Evolutionary conservation across 2,797 vertebrate species (phyloP), one percentile per base, ranked within the genome.

Genomic region (Sebastiscus tertius): DNA sequence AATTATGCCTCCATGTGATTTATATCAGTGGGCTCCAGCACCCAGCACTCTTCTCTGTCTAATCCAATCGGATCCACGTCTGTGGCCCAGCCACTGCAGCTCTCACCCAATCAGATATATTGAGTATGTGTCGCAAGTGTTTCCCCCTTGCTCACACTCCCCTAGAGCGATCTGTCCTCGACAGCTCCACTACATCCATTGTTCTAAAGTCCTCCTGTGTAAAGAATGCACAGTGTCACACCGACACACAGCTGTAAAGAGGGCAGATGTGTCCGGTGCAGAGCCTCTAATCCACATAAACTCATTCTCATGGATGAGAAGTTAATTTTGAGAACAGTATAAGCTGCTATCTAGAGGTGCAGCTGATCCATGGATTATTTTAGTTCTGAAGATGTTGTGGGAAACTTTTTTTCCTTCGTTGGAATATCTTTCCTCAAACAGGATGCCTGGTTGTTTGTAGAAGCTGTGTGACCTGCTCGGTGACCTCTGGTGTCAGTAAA

Each of bases 1-100:
- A 96, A 97, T 97, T 96, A 95, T 88, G 88, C 89, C 76, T 85
- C 81, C 79, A 74, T 92, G 87, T 91, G 95, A 95, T 94, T 92
- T 94, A 74, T 92, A 92, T 93, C 88, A 87, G 85, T 58, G 81
- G 63, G 59, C 69, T 85, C 68, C 88, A 80, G 73, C 80, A 81
- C 63, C 82, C 87, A 74, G 82, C 84, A 68, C 91, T 92, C 83
- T 84, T 59, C 86, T 67, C 84, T 78, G 77, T 75, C 86, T 94
- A 90, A 95, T 94, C 94, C 93, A 89, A 95, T 94, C 83, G 79
- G 83, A 94, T 93, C 88, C 70, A 89, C 80, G 63, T 89, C 91
- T 89, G 55, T 88, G 79, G 82, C 82, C 90, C 89, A 72, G 77
- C 80, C 80, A 24, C 86, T 81, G 88, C 54, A 86, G 80, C 92